A percentile compares a stretch with the other conserved stretches of the same genome.
Conservation (phyloP, 1,140 invertebrate species). For the Lordiphosa clarofinis region DNA sequence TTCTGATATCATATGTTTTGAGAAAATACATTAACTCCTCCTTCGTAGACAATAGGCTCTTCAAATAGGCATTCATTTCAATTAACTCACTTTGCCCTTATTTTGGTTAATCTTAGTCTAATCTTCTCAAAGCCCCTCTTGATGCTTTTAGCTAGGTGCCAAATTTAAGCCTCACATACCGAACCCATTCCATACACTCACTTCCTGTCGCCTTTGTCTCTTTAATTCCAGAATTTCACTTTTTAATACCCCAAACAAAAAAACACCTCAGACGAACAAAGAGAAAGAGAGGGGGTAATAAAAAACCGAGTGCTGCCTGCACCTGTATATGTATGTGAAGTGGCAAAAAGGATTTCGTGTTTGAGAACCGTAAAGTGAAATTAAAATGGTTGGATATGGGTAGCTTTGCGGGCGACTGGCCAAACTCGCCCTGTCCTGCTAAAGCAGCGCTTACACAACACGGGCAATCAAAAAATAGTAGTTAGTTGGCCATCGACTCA, state of each 20-base stretch:
- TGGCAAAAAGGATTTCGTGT: constrained; percentile 71
- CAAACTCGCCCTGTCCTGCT: constrained; percentile 32
- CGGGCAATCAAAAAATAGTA: constrained; percentile 53
- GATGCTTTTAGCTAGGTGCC: too few species aligned
- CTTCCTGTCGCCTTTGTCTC: constrained; percentile 9
- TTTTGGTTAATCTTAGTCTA: too few species aligned
- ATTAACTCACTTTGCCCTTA: too few species aligned
- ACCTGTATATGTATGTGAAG: constrained; percentile 25
- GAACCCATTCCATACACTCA: too few species aligned
- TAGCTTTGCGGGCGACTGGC: constrained; percentile 42
- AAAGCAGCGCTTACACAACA: constrained; percentile 53
- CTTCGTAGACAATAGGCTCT: too few species aligned
- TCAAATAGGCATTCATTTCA: too few species aligned
- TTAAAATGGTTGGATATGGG: constrained; percentile 61
- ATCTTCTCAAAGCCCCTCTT: too few species aligned
- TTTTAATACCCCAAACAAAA: constrained; percentile 60
- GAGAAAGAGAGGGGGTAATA: constrained; percentile 41
- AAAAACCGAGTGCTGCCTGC: constrained; percentile 51
- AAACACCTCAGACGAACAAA: constrained; percentile 13
- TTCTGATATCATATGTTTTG: too few species aligned
- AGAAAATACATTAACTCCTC: too few species aligned
- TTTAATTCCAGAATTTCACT: constrained; percentile 51
- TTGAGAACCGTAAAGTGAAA: constrained; percentile 76
- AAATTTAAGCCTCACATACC: too few species aligned
- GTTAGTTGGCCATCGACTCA: constrained; percentile 61